Evolutionary conservation across 2,888 invertebrate genomes (phyloP).

Genomic region (Zaprionus bogoriensis): DNA sequence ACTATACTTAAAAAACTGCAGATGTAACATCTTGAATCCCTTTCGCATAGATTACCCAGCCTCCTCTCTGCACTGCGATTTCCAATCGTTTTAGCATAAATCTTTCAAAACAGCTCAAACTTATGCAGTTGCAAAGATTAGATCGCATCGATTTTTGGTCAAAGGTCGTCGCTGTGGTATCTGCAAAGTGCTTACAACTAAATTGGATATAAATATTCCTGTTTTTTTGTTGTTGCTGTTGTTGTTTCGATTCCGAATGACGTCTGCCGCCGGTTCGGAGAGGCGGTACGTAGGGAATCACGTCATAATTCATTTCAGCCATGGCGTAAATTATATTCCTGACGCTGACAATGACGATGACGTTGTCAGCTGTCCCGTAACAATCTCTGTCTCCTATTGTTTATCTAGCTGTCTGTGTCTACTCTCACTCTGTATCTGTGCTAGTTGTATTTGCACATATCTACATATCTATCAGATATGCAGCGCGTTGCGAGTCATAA

Average conservation of each 20-base stretch:
- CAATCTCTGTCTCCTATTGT: slow-evolving; percentile 38
- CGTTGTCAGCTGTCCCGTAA: slow-evolving; percentile 53
- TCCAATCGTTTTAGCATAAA: too few relatives aligned
- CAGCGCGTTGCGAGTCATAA: slow-evolving; percentile 17
- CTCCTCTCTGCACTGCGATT: too few relatives aligned
- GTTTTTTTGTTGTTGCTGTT: not conserved
- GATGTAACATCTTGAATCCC: too few relatives aligned
- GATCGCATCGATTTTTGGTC: not conserved
- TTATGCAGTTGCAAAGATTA: not conserved
- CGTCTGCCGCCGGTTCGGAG: slow-evolving; percentile 5
- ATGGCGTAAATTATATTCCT: slow-evolving; percentile 41
- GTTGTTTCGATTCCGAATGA: slow-evolving; percentile 1
- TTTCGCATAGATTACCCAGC: too few relatives aligned
- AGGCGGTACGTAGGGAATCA: slow-evolving; percentile 5
- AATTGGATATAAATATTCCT: slow-evolving; percentile 5
- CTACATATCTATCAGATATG: slow-evolving; percentile 35
- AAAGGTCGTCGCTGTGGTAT: not conserved
- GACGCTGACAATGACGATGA: slow-evolving; percentile 42
- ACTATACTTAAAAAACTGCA: too few relatives aligned
- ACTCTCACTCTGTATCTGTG: slow-evolving; percentile 12
- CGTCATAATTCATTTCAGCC: slow-evolving; percentile 50
- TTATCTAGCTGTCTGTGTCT: slow-evolving; percentile 28
- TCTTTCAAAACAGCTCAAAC: too few relatives aligned
- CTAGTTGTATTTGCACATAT: slow-evolving; percentile 19
- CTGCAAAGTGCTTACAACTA: not conserved